Conservation (phyloP, 2,797 vertebrate genomes). For the Melanotaenia trifasciata region DNA sequence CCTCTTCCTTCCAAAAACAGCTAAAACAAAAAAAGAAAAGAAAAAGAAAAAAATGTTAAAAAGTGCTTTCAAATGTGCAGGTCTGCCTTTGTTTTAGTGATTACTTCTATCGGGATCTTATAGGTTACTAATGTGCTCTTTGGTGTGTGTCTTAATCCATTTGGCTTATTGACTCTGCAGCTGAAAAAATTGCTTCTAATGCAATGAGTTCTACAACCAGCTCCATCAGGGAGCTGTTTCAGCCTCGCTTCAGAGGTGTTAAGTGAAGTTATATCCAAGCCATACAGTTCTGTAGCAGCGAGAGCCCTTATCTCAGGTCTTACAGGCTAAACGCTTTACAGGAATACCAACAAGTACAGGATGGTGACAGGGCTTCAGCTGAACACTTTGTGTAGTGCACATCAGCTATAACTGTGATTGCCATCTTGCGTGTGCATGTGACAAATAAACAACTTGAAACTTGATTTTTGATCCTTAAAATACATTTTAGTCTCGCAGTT, state of each 20-base stretch:
- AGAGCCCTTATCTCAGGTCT: not conserved
- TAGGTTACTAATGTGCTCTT: constrained; percentile 37
- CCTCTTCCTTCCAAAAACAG: not conserved
- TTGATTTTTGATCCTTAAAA: not conserved
- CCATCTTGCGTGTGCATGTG: too few species aligned
- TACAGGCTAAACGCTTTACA: constrained; percentile 1
- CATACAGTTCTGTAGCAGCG: not conserved
- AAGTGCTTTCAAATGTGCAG: constrained; percentile 1
- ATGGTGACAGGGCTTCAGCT: constrained; percentile 18
- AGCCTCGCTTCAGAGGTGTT: not conserved
- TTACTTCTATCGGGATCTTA: constrained; percentile 53
- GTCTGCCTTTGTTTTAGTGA: constrained; percentile 43
- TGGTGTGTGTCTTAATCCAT: constrained; percentile 52
- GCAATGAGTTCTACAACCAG: constrained; percentile 37
- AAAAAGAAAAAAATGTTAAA: not conserved
- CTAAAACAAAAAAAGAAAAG: not conserved
- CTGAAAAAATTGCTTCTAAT: constrained; percentile 44
- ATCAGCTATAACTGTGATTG: constrained; percentile 15
- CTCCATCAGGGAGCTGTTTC: constrained; percentile 11
- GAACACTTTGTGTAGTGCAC: constrained; percentile 12
- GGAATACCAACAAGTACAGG: constrained; percentile 3
- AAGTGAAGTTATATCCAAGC: not conserved
- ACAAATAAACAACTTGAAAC: too few species aligned
- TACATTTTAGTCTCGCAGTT: not conserved
- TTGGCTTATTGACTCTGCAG: constrained; percentile 64